Evolutionary conservation across 1,140 invertebrate species (phyloP).

Genomic region (Charaxes varanes): DNA sequence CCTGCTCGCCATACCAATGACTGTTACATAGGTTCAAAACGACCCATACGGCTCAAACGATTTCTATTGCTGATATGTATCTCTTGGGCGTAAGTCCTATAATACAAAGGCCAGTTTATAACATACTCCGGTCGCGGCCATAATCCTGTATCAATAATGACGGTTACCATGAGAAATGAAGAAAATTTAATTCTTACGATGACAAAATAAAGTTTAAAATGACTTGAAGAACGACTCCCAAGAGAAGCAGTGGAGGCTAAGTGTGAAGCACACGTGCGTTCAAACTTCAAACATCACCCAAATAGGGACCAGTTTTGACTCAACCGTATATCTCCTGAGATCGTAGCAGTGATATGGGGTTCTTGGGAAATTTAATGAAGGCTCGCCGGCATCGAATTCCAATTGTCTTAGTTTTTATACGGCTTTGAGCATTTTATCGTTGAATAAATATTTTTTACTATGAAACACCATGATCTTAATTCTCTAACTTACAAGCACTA

Average conservation of each 20-base stretch:
- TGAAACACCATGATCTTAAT: no score
- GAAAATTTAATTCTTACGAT: conserved; percentile 11
- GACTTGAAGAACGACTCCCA: conserved; percentile 7
- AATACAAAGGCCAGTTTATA: conserved; percentile 22
- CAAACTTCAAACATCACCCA: conserved; percentile 52
- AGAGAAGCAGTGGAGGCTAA: conserved; percentile 37
- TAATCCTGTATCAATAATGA: conserved; percentile 36
- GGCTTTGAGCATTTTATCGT: background rate
- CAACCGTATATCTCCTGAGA: conserved; percentile 42
- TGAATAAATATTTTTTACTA: conserved; percentile 5
- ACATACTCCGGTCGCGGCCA: conserved; percentile 34
- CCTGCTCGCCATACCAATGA: conserved; percentile 55
- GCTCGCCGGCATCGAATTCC: conserved; percentile 32
- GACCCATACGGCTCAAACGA: conserved; percentile 18
- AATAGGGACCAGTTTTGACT: conserved; percentile 53
- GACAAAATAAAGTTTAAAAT: conserved; percentile 21
- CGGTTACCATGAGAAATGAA: conserved; percentile 8
- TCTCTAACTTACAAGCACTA: no score
- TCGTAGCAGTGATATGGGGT: conserved; percentile 50
- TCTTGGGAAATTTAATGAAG: conserved; percentile 45
- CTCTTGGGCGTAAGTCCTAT: conserved; percentile 14
- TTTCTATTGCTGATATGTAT: conserved; percentile 18
- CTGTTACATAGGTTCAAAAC: conserved; percentile 17
- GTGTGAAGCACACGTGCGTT: conserved; percentile 63
- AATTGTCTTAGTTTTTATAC: conserved; percentile 19